These are phyloP conservation scores for Pristionchus japonicus DNA, from an alignment of 2,888 invertebrate genomes.

Conservation along the genomic window DNA sequence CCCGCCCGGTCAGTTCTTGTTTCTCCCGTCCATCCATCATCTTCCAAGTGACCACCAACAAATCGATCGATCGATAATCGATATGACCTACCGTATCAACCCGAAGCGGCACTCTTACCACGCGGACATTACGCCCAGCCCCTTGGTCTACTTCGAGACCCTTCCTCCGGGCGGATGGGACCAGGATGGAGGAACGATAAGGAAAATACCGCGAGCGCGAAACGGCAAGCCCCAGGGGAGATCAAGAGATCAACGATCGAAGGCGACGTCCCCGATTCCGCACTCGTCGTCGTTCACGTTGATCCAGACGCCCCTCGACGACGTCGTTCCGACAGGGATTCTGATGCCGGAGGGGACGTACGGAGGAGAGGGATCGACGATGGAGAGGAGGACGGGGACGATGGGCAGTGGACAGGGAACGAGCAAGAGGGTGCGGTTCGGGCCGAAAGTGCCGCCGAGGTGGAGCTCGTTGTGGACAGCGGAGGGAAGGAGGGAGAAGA, in stretches of 20 bases:
- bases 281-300: neutral
- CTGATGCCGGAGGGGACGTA: conserved; percentile 4
- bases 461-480: neutral
- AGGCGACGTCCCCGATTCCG: neutral
- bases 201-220: neutral
- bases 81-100: conserved; percentile 31
- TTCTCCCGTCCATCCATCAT: neutral
- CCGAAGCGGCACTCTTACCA: neutral
- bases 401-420: neutral
- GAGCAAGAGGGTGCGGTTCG: conserved; percentile 3
- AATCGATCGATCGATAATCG: neutral
- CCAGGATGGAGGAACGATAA: neutral
- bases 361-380: neutral
- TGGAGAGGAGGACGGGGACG: neutral
- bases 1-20: neutral
- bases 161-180: neutral
- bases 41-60: neutral
- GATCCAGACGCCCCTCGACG: conserved; percentile 12
- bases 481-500: neutral
- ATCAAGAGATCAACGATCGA: too few relatives aligned
- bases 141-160: conserved; percentile 6
- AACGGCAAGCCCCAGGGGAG: too few relatives aligned
- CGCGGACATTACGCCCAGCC: conserved; percentile 21
- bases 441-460: neutral
- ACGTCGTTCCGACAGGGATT: neutral